Conservation (phyloP, 2,113 vertebrate species). For the Labeo catla region DNA sequence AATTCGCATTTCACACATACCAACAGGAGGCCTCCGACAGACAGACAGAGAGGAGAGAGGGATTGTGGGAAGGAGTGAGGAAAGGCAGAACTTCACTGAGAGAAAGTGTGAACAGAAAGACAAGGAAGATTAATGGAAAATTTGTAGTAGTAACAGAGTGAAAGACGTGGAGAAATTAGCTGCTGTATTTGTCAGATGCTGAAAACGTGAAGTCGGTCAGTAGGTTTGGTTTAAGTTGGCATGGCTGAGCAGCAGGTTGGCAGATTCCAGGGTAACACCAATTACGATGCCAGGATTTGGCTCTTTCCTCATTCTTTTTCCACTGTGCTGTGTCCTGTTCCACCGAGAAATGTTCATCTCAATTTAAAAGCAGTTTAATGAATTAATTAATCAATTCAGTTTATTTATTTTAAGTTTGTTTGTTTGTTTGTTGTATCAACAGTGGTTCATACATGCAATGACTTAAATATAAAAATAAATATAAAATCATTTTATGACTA, state of each 20-base stretch:
- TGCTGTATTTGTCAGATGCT: background rate
- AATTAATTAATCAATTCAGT: background rate
- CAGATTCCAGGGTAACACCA: background rate
- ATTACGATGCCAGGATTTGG: background rate
- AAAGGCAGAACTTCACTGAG: background rate
- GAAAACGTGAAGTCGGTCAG: conserved; percentile 8
- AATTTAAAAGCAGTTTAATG: background rate
- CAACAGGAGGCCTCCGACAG: conserved; percentile 59
- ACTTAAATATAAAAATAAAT: too few species aligned
- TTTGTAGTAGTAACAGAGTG: background rate
- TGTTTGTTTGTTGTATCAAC: too few species aligned
- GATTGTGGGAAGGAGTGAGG: conserved; percentile 39
- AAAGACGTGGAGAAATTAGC: background rate
- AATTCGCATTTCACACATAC: conserved; percentile 76
- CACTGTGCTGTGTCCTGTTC: conserved; percentile 11
- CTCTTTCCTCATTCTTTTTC: background rate
- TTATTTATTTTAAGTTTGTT: too few species aligned
- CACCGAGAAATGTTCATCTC: background rate
- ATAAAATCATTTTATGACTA: too few species aligned
- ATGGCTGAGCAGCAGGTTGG: background rate
- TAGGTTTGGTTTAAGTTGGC: conserved; percentile 36
- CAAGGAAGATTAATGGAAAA: conserved; percentile 28
- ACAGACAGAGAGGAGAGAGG: conserved; percentile 39
- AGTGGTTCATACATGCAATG: too few species aligned
- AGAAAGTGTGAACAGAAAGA: conserved; percentile 50